Evolutionary conservation across 2,113 vertebrate species (phyloP), one percentile per base, ranked within the genome.

Genomic region (Syngnathus typhle): DNA sequence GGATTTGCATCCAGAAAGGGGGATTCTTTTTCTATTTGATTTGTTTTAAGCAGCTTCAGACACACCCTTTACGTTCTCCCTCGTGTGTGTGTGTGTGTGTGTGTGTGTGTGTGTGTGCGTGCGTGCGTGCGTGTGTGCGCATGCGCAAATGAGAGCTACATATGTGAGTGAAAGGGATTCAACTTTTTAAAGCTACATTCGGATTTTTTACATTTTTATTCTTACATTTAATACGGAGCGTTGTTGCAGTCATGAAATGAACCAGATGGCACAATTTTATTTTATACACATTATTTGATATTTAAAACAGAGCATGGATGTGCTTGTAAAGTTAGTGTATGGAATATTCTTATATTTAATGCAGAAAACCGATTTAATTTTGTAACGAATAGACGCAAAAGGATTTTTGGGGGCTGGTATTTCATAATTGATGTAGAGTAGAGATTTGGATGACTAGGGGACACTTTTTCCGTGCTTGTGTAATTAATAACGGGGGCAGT

Each of bases 1-100:
- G 60, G 60, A 62, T 62, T 62, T 44, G 36, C 55, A 58, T 36
- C 27, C 7, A 58, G 55, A 58, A 32, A 32, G 6, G 27, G 55
- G 27, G 55, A 56, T 56, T 56, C 36, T 32, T 15, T 55, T 51
- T 51, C 5, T 18, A 18, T 16, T 59, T 19, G 18, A 16, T 19
- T 60, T 60, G 27, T 46, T 39, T 37, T 38, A 11, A 27, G 11
- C 39, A 58, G 15, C 23, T 32, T 56, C 23, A 13, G 11, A 62
- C 60, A 61, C 38, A 2, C 39, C 60, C 60, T 62, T 27, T 12
- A 44, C n/a, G 8, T 41, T 23, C 39, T 46, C 60, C 23, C 39
- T 13, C 4, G 3, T 46, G 44, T 46, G 44, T 47, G 5, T 15
- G 44, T 46, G 44, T 5, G 13, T 18, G 44, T 13, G 13, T 16